These are phyloP conservation scores for Meganola albula DNA, from an alignment of 2,888 invertebrate species.

Conservation along the genomic window DNA sequence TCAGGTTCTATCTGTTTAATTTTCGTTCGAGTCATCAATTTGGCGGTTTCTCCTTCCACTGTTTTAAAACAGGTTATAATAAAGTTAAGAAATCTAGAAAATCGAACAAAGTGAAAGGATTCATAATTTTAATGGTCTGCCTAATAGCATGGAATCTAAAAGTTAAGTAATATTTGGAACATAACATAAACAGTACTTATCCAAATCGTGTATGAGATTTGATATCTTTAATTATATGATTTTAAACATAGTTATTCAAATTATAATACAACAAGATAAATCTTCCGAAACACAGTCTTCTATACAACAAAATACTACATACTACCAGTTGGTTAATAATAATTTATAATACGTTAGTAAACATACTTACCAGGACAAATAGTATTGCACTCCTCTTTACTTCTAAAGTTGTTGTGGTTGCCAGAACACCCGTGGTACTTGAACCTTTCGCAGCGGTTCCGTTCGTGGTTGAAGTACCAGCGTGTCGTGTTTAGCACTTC, in stretches of 20 bases:
- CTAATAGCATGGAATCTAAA: background rate
- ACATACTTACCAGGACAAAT: conserved; percentile 87
- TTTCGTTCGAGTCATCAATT: conserved; percentile 36
- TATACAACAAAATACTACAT: too few species aligned
- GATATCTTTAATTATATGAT: too few species aligned
- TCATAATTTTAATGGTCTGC: too few species aligned
- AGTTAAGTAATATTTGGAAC: too few species aligned
- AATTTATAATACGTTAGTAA: too few species aligned
- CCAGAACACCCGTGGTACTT: conserved; percentile 85
- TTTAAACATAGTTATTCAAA: too few species aligned
- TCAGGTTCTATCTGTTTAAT: conserved; percentile 31
- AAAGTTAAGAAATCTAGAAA: too few species aligned
- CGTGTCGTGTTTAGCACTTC: conserved; percentile 67
- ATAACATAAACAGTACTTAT: too few species aligned
- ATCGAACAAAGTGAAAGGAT: background rate
- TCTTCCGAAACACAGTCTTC: too few species aligned
- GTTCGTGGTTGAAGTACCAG: conserved; percentile 87
- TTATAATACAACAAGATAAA: too few species aligned
- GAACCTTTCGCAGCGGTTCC: conserved; percentile 86
- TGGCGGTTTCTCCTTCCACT: conserved; percentile 45
- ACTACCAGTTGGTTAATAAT: too few species aligned
- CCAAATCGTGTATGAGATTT: too few species aligned
- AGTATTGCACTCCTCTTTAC: conserved; percentile 85
- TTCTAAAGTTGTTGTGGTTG: conserved; percentile 91
- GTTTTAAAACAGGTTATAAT: conserved; percentile 39